Conservation (phyloP, 2,888 invertebrate species). For the Dryocosmus kuriphilus region DNA sequence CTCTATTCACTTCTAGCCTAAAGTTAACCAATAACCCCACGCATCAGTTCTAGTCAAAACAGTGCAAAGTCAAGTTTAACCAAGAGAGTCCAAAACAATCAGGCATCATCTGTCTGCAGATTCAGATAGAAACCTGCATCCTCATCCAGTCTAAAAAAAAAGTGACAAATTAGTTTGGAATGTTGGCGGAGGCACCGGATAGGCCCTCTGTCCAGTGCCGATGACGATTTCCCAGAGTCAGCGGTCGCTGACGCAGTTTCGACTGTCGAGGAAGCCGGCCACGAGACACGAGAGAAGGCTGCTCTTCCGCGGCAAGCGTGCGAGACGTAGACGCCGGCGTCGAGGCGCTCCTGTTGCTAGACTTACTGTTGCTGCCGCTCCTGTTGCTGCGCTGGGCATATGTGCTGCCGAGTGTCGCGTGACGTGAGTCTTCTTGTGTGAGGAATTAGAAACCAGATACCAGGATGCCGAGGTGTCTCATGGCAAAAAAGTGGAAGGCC, state of each 20-base stretch:
- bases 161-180: conserved; percentile 41
- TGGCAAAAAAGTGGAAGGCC: conserved; percentile 97
- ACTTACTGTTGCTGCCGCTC: conserved; percentile 35
- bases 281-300: conserved; percentile 61
- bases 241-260: conserved; percentile 57
- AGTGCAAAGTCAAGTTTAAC: conserved; percentile 11
- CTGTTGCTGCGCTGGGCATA: conserved; percentile 31
- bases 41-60: conserved; percentile 41
- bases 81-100: no score
- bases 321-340: conserved; percentile 68
- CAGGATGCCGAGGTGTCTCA: conserved; percentile 95
- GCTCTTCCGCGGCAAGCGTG: conserved; percentile 64
- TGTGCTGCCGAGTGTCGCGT: conserved; percentile 30
- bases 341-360: conserved; percentile 52
- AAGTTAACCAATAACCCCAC: not conserved
- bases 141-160: not conserved
- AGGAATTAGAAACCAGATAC: conserved; percentile 52
- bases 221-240: conserved; percentile 64
- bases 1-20: not conserved
- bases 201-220: conserved; percentile 67
- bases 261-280: conserved; percentile 60
- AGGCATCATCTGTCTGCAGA: not conserved
- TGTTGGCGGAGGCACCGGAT: conserved; percentile 66
- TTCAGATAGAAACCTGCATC: not conserved
- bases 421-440: conserved; percentile 20